Conservation (phyloP, 2,888 invertebrate genomes). For the Fissipunctia ypsillon region DNA sequence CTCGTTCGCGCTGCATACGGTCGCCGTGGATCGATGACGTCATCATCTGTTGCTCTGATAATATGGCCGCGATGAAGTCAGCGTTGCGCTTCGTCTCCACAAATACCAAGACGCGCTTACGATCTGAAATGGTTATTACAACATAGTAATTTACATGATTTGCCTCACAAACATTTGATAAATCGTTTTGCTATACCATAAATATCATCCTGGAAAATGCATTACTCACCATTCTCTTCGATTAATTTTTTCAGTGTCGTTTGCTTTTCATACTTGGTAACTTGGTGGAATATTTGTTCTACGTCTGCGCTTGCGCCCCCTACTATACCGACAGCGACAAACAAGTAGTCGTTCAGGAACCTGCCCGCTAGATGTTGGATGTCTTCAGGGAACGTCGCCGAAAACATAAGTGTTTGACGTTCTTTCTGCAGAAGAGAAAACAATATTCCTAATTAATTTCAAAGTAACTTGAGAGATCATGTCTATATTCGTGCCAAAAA, state of each 20-base stretch:
- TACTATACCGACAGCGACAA: conserved; percentile 97
- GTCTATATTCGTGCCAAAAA: not conserved
- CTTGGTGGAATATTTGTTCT: conserved; percentile 94
- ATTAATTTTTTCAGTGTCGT: conserved; percentile 93
- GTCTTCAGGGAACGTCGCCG: conserved; percentile 99
- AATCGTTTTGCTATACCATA: not conserved
- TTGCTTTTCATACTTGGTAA: conserved; percentile 93
- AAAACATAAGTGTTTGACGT: conserved; percentile 99
- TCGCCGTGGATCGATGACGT: conserved; percentile 99
- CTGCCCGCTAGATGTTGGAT: conserved; percentile 96
- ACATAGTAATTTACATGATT: not conserved
- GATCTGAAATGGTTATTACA: conserved; percentile 70
- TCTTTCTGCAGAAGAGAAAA: conserved; percentile 88
- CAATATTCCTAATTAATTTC: not conserved
- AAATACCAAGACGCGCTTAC: conserved; percentile 94
- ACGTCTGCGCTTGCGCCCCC: conserved; percentile 98
- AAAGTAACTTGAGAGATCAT: not conserved
- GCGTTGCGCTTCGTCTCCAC: conserved; percentile 97
- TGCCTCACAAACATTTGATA: not conserved
- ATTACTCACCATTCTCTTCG: conserved; percentile 86
- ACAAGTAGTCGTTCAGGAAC: conserved; percentile 95
- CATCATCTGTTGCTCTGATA: conserved; percentile 95
- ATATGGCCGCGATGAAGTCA: conserved; percentile 96
- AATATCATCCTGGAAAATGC: not conserved
- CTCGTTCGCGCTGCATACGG: conserved; percentile 98